phyloP scores from a whole-genome alignment of 2,113 vertebrate genomes.

The Abramis brama region DNA sequence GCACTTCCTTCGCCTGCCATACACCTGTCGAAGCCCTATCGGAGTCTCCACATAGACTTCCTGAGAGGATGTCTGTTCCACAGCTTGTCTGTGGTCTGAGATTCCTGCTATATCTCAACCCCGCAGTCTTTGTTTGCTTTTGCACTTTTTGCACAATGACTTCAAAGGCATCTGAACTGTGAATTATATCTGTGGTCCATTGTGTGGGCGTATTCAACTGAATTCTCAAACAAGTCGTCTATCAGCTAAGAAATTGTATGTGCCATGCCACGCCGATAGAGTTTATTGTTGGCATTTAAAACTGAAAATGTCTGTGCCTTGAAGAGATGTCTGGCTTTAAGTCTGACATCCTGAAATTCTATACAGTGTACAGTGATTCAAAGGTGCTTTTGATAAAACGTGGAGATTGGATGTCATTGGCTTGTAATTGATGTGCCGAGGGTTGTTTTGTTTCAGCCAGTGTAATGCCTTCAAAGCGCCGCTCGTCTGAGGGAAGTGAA shows the following conservation, averaged over 20 bases:
- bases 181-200: constrained; percentile 18
- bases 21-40: constrained; percentile 20
- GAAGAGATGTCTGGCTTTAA: constrained; percentile 47
- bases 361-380: constrained; percentile 44
- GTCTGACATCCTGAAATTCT: constrained; percentile 51
- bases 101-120: constrained; percentile 38
- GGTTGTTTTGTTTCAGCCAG: constrained; percentile 35
- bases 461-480: constrained; percentile 38
- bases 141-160: constrained; percentile 28
- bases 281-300: constrained; percentile 31
- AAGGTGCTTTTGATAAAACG: constrained; percentile 47
- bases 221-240: constrained; percentile 26
- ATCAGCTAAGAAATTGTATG: constrained; percentile 22
- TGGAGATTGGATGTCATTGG: constrained; percentile 47
- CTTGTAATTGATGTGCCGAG: constrained; percentile 55
- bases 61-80: constrained; percentile 51
- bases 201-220: background rate
- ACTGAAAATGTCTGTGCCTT: constrained; percentile 44
- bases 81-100: constrained; percentile 15
- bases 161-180: constrained; percentile 44
- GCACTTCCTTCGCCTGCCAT: constrained; percentile 30
- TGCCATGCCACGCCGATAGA: constrained; percentile 5
- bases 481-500: constrained; percentile 47
- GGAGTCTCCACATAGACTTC: constrained; percentile 34
- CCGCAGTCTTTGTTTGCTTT: constrained; percentile 29